Evolutionary conservation across 2,797 vertebrate genomes (phyloP).

Genomic region (Pitangus sulphuratus): DNA sequence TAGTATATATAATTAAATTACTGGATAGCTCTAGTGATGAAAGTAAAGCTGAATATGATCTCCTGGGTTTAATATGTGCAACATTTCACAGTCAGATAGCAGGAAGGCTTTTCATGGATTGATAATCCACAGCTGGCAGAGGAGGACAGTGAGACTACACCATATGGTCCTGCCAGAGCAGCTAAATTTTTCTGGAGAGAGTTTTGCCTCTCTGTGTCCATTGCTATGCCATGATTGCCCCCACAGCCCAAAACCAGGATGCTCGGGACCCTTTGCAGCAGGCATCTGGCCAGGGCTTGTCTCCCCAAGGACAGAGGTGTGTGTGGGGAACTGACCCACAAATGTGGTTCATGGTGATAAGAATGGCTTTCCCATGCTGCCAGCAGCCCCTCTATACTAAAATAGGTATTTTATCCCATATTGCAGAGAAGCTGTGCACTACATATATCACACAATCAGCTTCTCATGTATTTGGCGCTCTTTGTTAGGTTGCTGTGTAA

Average conservation of each 20-base stretch:
- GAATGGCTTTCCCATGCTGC: neutral
- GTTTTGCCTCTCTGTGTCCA: neutral
- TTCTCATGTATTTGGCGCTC: neutral
- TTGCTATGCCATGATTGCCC: rapidly evolving
- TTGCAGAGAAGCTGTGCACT: neutral
- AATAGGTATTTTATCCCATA: neutral
- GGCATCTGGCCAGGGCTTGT: neutral
- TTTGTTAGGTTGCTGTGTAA: neutral
- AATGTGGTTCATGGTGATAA: neutral
- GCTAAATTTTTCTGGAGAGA: neutral
- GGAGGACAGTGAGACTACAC: neutral
- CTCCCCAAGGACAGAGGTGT: neutral
- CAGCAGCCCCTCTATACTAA: neutral
- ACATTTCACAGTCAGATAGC: neutral
- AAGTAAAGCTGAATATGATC: neutral
- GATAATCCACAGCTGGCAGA: neutral
- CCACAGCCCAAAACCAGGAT: neutral
- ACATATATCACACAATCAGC: neutral
- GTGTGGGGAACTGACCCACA: neutral
- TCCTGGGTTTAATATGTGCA: neutral
- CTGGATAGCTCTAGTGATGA: neutral
- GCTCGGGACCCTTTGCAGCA: neutral
- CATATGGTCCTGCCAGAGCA: neutral
- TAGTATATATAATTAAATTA: neutral
- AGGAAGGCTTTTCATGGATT: neutral